Conservation (phyloP, 2,888 invertebrate species). For the Tetragnatha montana region DNA sequence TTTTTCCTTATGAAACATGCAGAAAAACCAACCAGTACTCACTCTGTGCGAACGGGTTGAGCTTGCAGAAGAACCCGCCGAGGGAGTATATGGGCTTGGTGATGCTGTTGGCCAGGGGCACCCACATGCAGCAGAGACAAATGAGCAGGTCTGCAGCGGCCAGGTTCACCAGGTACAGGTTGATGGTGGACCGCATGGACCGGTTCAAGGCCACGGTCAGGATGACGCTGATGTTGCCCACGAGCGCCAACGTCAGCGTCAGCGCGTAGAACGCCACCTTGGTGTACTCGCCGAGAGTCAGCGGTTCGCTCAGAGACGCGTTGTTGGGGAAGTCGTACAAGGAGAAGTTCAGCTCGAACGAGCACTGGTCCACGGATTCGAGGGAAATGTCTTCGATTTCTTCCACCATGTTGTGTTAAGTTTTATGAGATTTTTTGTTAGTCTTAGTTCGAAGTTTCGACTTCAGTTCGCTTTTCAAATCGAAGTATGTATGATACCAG, state of each 20-base stretch:
- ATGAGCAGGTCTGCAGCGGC: slow-evolving; percentile 74
- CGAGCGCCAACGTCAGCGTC: slow-evolving; percentile 73
- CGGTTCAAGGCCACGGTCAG: slow-evolving; percentile 73
- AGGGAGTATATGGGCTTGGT: slow-evolving; percentile 73
- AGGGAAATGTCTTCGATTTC: slow-evolving; percentile 35
- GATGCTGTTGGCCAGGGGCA: slow-evolving; percentile 74
- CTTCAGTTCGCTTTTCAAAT: neutral
- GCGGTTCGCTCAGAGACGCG: slow-evolving; percentile 32
- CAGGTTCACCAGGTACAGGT: slow-evolving; percentile 74
- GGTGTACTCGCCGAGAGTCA: slow-evolving; percentile 69
- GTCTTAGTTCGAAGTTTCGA: neutral
- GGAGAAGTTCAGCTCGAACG: slow-evolving; percentile 64
- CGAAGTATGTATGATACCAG: no score
- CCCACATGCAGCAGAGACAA: slow-evolving; percentile 75
- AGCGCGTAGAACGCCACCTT: slow-evolving; percentile 73
- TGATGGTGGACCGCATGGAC: slow-evolving; percentile 74
- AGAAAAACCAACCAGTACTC: slow-evolving; percentile 65
- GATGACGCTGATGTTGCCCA: slow-evolving; percentile 74
- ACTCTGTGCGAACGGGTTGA: slow-evolving; percentile 75
- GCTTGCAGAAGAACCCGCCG: slow-evolving; percentile 74
- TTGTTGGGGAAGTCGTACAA: slow-evolving; percentile 64
- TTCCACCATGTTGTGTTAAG: neutral
- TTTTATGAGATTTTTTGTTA: no score
- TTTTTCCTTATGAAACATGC: no score
- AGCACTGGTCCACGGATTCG: slow-evolving; percentile 26